These are phyloP conservation scores for Rhamphomyia laevipes DNA, from an alignment of 2,888 invertebrate genomes.

Conservation along the genomic window DNA sequence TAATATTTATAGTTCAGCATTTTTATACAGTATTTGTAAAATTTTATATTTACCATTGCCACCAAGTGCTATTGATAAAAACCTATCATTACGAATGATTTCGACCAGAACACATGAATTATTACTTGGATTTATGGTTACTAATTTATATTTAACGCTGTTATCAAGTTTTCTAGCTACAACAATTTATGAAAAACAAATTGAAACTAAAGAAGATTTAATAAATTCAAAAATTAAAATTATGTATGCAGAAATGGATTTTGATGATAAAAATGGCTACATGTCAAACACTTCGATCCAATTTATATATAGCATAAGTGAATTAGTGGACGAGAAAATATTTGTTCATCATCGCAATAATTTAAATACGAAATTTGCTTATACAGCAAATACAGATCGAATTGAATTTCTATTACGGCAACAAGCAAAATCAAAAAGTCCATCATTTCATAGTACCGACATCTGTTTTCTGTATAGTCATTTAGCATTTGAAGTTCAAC, in stretches of 20 bases:
- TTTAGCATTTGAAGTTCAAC: neutral
- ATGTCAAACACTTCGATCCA: neutral
- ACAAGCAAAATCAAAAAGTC: neutral
- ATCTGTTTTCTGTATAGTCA: neutral
- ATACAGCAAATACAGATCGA: neutral
- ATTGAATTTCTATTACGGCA: neutral
- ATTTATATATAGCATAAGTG: neutral
- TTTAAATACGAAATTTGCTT: neutral
- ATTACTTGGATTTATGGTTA: neutral
- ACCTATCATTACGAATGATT: neutral
- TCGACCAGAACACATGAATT: neutral
- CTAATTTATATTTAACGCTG: neutral
- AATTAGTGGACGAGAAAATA: neutral
- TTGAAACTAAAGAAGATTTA: neutral
- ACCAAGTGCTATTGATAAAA: neutral
- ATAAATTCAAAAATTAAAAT: neutral
- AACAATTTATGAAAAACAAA: neutral
- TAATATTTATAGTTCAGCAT: neutral
- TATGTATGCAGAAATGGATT: neutral
- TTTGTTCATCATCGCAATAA: neutral
- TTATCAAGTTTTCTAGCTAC: neutral
- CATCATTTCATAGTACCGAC: neutral
- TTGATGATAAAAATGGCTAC: too few relatives aligned
- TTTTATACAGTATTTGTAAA: neutral
- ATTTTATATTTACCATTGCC: neutral